Percentiles rank a stretch among this genome's conserved stretches.
Conservation (phyloP, 1,140 invertebrate genomes). For the Prorops nasuta region DNA sequence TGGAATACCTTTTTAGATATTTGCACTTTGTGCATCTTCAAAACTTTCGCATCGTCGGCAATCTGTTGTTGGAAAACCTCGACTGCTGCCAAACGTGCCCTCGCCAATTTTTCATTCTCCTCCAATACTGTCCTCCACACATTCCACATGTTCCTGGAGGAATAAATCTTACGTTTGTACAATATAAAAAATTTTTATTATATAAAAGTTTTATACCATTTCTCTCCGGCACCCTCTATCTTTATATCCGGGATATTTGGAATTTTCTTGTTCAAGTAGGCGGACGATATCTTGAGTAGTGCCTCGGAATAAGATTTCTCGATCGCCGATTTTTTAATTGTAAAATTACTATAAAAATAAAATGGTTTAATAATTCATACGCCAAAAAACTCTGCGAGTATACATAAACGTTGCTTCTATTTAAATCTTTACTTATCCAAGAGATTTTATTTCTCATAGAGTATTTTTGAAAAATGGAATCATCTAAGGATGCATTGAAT, state of each 20-base stretch:
- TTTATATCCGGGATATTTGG: conserved; percentile 87
- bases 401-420: too few species aligned
- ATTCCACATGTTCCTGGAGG: conserved; percentile 89
- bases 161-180: conserved; percentile 17
- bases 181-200: too few species aligned
- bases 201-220: conserved; percentile 81
- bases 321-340: conserved; percentile 85
- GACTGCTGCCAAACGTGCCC: conserved; percentile 84
- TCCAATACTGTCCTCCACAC: conserved; percentile 93
- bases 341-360: conserved; percentile 72
- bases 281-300: conserved; percentile 83
- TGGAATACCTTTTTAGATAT: conserved; percentile 86
- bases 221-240: conserved; percentile 82
- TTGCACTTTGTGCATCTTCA: conserved; percentile 80
- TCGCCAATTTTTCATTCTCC: conserved; percentile 91
- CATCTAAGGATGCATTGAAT: too few species aligned
- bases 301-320: conserved; percentile 95
- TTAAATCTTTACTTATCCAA: too few species aligned
- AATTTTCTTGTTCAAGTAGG: conserved; percentile 89
- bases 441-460: too few species aligned
- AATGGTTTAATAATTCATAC: too few species aligned
- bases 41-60: conserved; percentile 85
- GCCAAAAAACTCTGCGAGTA: too few species aligned
- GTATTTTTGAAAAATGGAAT: too few species aligned
- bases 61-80: conserved; percentile 94